Evolutionary conservation across 2,888 invertebrate species (phyloP).

Genomic region (Melipona bicolor): DNA sequence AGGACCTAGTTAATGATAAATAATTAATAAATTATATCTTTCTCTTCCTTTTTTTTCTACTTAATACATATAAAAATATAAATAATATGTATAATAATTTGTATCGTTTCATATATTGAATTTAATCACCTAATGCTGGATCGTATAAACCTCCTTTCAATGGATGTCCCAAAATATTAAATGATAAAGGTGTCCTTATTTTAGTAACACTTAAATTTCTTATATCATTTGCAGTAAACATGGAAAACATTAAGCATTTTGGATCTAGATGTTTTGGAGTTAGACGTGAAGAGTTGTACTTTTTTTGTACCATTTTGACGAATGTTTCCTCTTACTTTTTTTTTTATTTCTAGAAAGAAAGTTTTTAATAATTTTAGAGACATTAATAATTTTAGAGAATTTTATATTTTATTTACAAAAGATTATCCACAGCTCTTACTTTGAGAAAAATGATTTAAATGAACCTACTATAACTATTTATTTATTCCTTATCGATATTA

Average conservation of each 20-base stretch:
- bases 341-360: background rate
- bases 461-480: background rate
- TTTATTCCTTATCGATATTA: background rate
- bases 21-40: background rate
- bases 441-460: background rate
- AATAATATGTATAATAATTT: background rate
- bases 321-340: background rate
- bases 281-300: constrained; percentile 29
- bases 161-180: constrained; percentile 94
- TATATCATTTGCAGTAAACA: constrained; percentile 92
- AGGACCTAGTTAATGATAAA: constrained; percentile 53
- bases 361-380: background rate
- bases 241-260: constrained; percentile 86
- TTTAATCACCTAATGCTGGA: constrained; percentile 88
- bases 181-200: constrained; percentile 91
- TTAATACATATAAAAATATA: background rate
- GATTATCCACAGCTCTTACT: background rate
- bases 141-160: constrained; percentile 96
- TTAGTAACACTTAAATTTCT: constrained; percentile 92
- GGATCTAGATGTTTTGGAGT: constrained; percentile 78
- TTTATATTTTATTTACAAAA: background rate
- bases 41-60: background rate
- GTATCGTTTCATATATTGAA: background rate
- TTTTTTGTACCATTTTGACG: constrained; percentile 35
- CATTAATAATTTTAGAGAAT: background rate